Evolutionary conservation across 1,140 invertebrate genomes (phyloP).

Genomic region (Polypedilum pembai): DNA sequence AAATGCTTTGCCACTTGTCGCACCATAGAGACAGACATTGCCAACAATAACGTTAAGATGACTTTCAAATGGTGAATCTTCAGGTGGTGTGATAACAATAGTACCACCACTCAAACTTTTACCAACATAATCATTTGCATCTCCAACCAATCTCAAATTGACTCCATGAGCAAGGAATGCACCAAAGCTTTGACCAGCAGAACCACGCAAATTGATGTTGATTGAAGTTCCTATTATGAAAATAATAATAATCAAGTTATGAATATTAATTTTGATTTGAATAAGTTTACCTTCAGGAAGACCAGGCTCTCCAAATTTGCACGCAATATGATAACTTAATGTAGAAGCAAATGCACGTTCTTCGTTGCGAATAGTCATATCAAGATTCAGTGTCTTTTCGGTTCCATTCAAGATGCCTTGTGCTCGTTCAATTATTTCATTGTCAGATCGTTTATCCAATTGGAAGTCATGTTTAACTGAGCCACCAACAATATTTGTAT

Average conservation of each 20-base stretch:
- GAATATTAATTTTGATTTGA: no score
- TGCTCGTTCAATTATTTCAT: constrained; percentile 70
- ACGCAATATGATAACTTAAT: constrained; percentile 88
- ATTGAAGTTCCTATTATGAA: constrained; percentile 59
- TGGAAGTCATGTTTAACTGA: constrained; percentile 83
- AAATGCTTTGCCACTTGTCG: constrained; percentile 87
- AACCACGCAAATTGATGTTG: constrained; percentile 79
- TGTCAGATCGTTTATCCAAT: constrained; percentile 80
- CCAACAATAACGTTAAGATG: constrained; percentile 95
- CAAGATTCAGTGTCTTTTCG: constrained; percentile 59
- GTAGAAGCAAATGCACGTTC: constrained; percentile 89
- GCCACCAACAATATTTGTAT: constrained; percentile 85
- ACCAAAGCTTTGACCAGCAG: constrained; percentile 98
- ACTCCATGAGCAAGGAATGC: constrained; percentile 93
- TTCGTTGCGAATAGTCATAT: constrained; percentile 83
- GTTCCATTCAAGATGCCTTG: constrained; percentile 66
- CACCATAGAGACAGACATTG: constrained; percentile 97
- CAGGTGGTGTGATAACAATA: constrained; percentile 89
- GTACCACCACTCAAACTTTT: constrained; percentile 90
- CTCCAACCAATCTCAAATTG: constrained; percentile 85
- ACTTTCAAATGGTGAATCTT: constrained; percentile 72
- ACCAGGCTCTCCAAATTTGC: constrained; percentile 82
- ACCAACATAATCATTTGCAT: constrained; percentile 98
- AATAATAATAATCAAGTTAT: no score
- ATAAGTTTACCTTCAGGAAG: constrained; percentile 68